These are phyloP conservation scores for Thamnaconus septentrionalis DNA, from an alignment of 2,113 vertebrate species.

Conservation along the genomic window DNA sequence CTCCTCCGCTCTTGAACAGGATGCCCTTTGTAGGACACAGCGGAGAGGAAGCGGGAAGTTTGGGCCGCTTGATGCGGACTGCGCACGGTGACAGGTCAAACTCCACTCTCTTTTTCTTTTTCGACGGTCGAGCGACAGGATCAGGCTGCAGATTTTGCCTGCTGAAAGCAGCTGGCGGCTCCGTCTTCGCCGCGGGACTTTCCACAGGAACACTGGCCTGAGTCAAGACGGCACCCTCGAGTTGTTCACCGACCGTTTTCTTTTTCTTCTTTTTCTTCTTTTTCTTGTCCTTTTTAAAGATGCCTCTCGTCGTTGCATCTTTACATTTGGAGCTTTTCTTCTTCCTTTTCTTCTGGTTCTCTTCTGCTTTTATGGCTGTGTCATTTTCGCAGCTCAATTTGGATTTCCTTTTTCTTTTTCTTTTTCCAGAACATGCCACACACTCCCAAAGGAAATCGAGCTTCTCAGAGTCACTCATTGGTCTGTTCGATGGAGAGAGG, in stretches of 20 bases:
- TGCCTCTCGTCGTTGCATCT: constrained; percentile 2
- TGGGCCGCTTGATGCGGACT: constrained; percentile 28
- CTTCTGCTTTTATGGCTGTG: background rate
- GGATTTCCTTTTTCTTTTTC: constrained; percentile 48
- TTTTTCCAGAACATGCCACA: constrained; percentile 7
- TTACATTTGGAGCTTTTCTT: constrained; percentile 18
- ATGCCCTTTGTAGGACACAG: constrained; percentile 1
- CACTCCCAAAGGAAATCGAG: constrained; percentile 4
- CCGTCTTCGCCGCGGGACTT: background rate
- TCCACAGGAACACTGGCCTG: no score
- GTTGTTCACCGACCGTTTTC: constrained; percentile 2
- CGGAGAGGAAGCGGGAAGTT: background rate
- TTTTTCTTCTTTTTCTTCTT: constrained; percentile 46
- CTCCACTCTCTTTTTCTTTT: constrained; percentile 62
- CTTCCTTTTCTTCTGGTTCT: constrained; percentile 4
- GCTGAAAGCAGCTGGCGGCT: background rate
- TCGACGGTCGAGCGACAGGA: constrained; percentile 14
- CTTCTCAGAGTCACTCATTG: constrained; percentile 50
- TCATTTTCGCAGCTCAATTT: constrained; percentile 36
- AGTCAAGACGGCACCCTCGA: no score
- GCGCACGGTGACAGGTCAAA: constrained; percentile 47
- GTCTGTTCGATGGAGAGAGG: constrained; percentile 15
- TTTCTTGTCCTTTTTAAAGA: constrained; percentile 29
- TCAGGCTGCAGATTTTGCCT: background rate
- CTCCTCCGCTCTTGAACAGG: background rate